A percentile compares a stretch with the other conserved stretches of the same genome.
phyloP scores from a whole-genome alignment of 1,140 invertebrate genomes.

The Heliconius hewitsoni region DNA sequence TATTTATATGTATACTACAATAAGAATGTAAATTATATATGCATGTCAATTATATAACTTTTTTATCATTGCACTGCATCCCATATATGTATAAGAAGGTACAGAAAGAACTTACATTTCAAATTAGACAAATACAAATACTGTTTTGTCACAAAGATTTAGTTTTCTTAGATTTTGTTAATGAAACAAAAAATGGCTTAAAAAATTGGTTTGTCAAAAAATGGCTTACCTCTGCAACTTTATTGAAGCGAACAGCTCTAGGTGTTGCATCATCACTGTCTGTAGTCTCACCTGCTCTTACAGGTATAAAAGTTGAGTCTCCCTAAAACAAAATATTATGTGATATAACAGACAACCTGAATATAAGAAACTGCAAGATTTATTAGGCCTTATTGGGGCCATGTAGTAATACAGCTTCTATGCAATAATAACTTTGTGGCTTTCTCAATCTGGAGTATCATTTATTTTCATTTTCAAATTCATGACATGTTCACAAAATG shows the following conservation, averaged over 20 bases:
- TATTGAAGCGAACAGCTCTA: conserved; percentile 73
- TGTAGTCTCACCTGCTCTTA: conserved; percentile 71
- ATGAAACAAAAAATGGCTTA: conserved; percentile 26
- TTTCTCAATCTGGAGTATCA: no score
- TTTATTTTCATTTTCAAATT: no score
- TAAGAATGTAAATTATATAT: background rate
- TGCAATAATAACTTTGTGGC: no score
- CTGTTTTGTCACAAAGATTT: background rate
- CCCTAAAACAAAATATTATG: conserved; percentile 51
- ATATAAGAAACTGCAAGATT: background rate
- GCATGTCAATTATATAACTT: background rate
- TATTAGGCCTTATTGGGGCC: no score
- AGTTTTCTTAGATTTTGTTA: background rate
- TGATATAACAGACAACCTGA: background rate
- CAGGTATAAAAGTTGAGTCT: conserved; percentile 74
- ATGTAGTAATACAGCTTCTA: no score
- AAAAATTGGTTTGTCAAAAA: no score
- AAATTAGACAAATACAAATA: no score
- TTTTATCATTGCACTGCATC: no score
- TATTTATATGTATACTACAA: background rate
- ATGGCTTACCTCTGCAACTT: conserved; percentile 70
- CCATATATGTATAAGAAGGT: no score
- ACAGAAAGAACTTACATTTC: no score
- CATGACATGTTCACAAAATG: no score
- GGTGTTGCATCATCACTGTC: conserved; percentile 75